Percentiles rank a stretch among this genome's conserved stretches.
Conservation (phyloP, 2,797 vertebrate genomes). For the Benthosema pterotum region DNA sequence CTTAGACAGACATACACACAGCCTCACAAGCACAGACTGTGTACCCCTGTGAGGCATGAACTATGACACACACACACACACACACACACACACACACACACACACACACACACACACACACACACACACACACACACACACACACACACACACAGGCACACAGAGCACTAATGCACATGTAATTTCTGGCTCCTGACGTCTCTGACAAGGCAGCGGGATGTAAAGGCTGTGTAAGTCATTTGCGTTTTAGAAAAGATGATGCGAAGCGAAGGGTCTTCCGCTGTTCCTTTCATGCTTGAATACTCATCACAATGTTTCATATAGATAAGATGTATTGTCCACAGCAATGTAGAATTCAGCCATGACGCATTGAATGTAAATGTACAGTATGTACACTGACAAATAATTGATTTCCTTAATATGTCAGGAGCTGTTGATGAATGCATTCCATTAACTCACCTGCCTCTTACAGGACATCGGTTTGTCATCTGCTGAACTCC, state of each 20-base stretch:
- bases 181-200: conserved; percentile 19
- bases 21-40: not conserved
- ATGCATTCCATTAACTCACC: not conserved
- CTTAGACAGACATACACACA: not conserved
- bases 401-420: not conserved
- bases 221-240: no score
- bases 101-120: conserved; percentile 1
- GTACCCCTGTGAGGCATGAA: conserved; percentile 13
- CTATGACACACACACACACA: not conserved
- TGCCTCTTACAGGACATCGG: not conserved
- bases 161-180: conserved; percentile 27
- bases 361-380: no score
- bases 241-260: conserved; percentile 1
- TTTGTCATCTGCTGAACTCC: not conserved
- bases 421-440: not conserved
- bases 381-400: no score
- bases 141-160: conserved; percentile 1
- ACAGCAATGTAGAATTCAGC: no score
- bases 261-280: conserved; percentile 2
- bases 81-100: not conserved
- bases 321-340: no score
- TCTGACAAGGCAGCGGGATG: not conserved
- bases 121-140: conserved; percentile 7
- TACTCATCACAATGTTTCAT: not conserved
- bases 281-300: not conserved